Evolutionary conservation across 30 jellyfish, hydroid and myxozoan genomes (phyloP).

Genomic region (Calvadosia cruxmelitensis): DNA sequence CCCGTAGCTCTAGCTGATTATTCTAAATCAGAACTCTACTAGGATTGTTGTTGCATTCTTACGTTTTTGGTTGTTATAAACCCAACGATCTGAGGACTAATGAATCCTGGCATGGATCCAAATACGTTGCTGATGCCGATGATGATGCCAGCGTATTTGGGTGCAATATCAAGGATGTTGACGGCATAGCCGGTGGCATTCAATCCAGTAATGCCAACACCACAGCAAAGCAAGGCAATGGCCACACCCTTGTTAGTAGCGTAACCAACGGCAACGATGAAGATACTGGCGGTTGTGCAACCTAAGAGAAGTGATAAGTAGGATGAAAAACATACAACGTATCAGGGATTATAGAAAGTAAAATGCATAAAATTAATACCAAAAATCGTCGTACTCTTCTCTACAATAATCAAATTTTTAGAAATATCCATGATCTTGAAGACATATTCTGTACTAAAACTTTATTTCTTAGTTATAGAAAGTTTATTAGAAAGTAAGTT

Average conservation of each 20-base stretch:
- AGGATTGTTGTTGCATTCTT: too few species aligned
- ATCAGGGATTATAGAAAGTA: background rate
- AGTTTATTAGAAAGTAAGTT: too few species aligned
- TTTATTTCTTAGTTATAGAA: too few species aligned
- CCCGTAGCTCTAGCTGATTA: too few species aligned
- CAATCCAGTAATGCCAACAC: constrained; percentile 98
- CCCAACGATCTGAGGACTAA: constrained; percentile 96
- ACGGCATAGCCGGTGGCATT: constrained; percentile 99
- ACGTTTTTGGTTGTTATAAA: constrained; percentile 90
- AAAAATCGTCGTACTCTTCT: background rate
- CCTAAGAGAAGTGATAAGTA: constrained; percentile 27
- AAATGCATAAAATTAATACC: background rate
- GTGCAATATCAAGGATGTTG: constrained; percentile 96
- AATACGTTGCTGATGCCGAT: constrained; percentile 97
- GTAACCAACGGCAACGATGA: constrained; percentile 98
- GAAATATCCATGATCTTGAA: too few species aligned
- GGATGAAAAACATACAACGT: background rate
- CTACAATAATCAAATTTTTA: background rate
- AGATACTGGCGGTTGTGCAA: constrained; percentile 94
- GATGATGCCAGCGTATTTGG: constrained; percentile 93
- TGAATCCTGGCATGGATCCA: constrained; percentile 99
- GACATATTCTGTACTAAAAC: too few species aligned
- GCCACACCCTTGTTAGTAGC: constrained; percentile 94
- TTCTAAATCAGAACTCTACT: too few species aligned
- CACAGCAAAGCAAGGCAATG: constrained; percentile 76